phyloP scores from a whole-genome alignment of 2,797 vertebrate genomes.

The Oreonectes daqikongensis region DNA sequence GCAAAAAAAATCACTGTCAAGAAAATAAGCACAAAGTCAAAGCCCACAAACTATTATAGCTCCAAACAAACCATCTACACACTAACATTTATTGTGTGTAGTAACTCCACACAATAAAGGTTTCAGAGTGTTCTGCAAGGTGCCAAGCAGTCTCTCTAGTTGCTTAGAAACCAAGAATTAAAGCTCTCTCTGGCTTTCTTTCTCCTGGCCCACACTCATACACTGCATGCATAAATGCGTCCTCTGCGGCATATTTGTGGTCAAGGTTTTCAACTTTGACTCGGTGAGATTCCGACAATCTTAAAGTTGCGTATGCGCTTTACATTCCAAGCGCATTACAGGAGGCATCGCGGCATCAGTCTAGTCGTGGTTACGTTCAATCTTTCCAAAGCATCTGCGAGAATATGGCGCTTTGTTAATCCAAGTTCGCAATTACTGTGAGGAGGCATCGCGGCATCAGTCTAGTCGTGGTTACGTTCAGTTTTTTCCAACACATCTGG shows the following conservation, averaged over 20 bases:
- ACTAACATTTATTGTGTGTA: constrained; percentile 38
- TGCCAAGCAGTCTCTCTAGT: constrained; percentile 53
- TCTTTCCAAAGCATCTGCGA: background rate
- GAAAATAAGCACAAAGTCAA: background rate
- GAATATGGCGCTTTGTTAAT: no score
- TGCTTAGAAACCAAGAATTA: constrained; percentile 62
- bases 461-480: background rate
- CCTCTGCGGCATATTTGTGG: constrained; percentile 15
- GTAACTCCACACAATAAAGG: constrained; percentile 44
- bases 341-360: no score
- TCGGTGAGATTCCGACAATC: constrained; percentile 1
- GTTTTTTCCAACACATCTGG: background rate
- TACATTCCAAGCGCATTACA: background rate
- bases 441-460: no score
- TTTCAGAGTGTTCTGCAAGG: constrained; percentile 45
- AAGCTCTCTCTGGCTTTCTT: constrained; percentile 29
- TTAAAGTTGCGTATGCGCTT: background rate
- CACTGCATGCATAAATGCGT: constrained; percentile 41
- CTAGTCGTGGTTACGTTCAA: background rate
- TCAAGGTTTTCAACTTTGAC: constrained; percentile 42
- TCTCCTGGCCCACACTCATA: constrained; percentile 22
- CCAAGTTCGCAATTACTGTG: no score
- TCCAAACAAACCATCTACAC: constrained; percentile 26
- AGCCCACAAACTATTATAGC: background rate
- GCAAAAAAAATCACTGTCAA: background rate